Evolutionary conservation across 2,113 vertebrate genomes (phyloP), one percentile per base, ranked within the genome.

Genomic region (Bos taurus): DNA sequence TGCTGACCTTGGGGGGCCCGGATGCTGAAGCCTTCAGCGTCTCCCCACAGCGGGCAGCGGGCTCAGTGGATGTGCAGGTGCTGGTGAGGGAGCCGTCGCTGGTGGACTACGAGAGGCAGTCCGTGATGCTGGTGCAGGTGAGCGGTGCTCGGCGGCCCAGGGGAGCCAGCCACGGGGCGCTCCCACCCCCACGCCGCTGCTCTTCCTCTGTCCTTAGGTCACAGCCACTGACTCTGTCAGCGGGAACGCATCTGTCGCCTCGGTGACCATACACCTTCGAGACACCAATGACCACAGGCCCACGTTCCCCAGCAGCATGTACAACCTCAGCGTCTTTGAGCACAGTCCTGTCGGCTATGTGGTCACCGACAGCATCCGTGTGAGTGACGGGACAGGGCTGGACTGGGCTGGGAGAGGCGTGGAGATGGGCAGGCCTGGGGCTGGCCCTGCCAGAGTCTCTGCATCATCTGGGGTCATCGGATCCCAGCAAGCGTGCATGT

Each of bases 261-360:
- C 71, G 0, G 99, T 99, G 91, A 99, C 99, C 80, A 99, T 99
- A 54, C 12, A 96, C 17, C 98, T 99, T 91, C 98, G 95, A 15
- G 99, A 99, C 84, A 95, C 83, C 48, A 99, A 99, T 1, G 99
- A 99, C 98, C 99, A 99, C 96, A 98, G 78, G 57, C 99, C 99
- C 1, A 83, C 7, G 2, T 99, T 99, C 90, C 6, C 74, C 25
- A 0, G 99, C 2, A 98, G 97, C 40, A 90, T 80, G 6, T 99
- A 99, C 82, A 28, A 67, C 17, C 84, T 99, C 26, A 23, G 0
- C 0, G 98, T 99, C 88, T 0, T 30, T 2, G 99, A 99, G 97
- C 97, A 99, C 98, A 99, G 99, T 91, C 4, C 85, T 0, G 1
- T 19, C 0, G 99, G 99, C 92, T 99, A 93, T 1, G 0, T 97